A percentile compares a stretch with the other conserved stretches of the same genome.
phyloP scores from a whole-genome alignment of 2,113 vertebrate species.

The Pionites leucogaster region DNA sequence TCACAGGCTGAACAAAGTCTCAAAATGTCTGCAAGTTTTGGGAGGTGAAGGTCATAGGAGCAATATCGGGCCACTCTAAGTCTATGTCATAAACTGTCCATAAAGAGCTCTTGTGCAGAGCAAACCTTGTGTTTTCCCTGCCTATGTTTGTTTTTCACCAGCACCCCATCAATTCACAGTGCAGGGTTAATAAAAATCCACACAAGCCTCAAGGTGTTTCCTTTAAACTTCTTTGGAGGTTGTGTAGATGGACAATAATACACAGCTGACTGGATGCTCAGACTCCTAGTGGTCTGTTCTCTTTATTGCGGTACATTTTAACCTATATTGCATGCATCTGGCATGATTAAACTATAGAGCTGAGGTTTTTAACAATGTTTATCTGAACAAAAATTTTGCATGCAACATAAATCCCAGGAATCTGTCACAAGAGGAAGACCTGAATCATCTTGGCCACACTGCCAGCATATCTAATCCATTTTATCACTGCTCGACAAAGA shows the following conservation, averaged over 20 bases:
- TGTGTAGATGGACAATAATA: neutral
- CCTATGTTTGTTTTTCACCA: slow-evolving; percentile 68
- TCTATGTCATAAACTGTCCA: slow-evolving; percentile 74
- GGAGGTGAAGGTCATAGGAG: slow-evolving; percentile 59
- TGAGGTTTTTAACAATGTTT: neutral
- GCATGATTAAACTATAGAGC: neutral
- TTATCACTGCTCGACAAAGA: slow-evolving; percentile 31
- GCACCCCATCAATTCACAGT: slow-evolving; percentile 72
- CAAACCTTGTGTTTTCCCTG: slow-evolving; percentile 70
- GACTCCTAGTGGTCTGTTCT: neutral
- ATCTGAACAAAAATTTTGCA: neutral
- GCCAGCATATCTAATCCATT: slow-evolving; percentile 38
- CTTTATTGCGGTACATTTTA: neutral
- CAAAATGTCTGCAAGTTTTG: slow-evolving; percentile 56
- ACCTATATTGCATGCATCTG: neutral
- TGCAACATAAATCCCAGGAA: neutral
- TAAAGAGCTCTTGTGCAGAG: slow-evolving; percentile 72
- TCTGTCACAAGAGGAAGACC: slow-evolving; percentile 8
- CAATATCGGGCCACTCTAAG: slow-evolving; percentile 53
- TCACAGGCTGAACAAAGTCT: slow-evolving; percentile 51
- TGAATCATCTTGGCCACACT: slow-evolving; percentile 23
- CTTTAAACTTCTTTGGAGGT: slow-evolving; percentile 54
- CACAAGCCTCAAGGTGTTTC: slow-evolving; percentile 66
- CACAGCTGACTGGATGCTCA: neutral
- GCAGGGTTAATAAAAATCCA: slow-evolving; percentile 69